Percentiles rank a stretch among this genome's conserved stretches.
Evolutionary conservation across 2,888 invertebrate genomes (phyloP).

Genomic region (Tachina lurida): DNA sequence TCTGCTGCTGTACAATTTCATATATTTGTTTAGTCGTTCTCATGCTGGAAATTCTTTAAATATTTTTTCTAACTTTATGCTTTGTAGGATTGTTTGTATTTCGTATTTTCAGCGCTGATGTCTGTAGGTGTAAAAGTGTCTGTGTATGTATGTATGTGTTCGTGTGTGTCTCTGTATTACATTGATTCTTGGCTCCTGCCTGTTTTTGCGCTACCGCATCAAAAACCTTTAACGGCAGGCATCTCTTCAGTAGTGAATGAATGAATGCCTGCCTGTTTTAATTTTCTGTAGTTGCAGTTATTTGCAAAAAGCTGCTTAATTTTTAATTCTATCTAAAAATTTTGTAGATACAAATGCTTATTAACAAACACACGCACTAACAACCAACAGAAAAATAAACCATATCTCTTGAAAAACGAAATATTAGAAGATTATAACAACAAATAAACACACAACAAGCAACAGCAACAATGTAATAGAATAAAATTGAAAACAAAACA

Average conservation of each 20-base stretch:
- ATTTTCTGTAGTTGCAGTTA: constrained; percentile 70
- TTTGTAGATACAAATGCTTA: constrained; percentile 26
- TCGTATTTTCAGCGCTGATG: constrained; percentile 8
- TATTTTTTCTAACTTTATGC: constrained; percentile 20
- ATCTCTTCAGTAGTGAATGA: constrained; percentile 30
- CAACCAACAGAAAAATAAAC: constrained; percentile 1
- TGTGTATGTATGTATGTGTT: constrained; percentile 2
- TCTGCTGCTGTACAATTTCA: constrained; percentile 27
- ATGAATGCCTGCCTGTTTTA: constrained; percentile 18
- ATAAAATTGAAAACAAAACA: constrained; percentile 54
- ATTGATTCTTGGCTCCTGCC: constrained; percentile 15
- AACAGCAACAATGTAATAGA: constrained; percentile 32
- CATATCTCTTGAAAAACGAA: constrained; percentile 40
- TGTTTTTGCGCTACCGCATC: constrained; percentile 9
- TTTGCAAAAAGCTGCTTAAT: constrained; percentile 77
- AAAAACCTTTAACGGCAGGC: constrained; percentile 27
- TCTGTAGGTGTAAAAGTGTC: not conserved
- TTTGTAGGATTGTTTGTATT: constrained; percentile 33
- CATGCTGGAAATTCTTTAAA: constrained; percentile 51
- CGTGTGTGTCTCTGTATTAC: not conserved
- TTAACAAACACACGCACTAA: constrained; percentile 8
- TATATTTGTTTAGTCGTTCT: constrained; percentile 47
- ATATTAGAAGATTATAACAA: constrained; percentile 3
- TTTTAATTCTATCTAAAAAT: constrained; percentile 77
- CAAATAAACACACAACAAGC: constrained; percentile 6